phyloP scores from a whole-genome alignment of 2,113 vertebrate genomes.

The Archilochus colubris region DNA sequence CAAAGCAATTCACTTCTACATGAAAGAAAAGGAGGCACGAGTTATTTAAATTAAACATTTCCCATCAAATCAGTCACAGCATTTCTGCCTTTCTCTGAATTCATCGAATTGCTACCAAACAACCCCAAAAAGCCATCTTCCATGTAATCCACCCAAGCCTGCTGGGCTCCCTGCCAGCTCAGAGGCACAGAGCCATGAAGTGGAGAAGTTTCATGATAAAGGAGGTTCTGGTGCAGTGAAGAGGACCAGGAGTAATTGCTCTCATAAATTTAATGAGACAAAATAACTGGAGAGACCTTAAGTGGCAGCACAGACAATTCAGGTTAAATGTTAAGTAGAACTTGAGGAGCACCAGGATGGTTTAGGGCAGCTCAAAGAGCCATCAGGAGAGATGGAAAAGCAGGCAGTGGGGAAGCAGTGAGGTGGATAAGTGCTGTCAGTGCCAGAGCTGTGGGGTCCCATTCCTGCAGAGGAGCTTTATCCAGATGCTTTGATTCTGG shows the following conservation, averaged over 20 bases:
- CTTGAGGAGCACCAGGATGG: not conserved
- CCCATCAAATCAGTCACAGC: rapidly evolving
- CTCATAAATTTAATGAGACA: not conserved
- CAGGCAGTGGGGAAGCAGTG: not conserved
- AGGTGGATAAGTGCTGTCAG: not conserved
- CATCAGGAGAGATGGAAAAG: not conserved
- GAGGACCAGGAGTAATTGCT: not conserved
- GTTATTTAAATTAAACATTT: not conserved
- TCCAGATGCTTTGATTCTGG: not conserved
- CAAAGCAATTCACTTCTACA: not conserved
- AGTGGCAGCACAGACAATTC: not conserved
- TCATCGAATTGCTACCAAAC: not conserved
- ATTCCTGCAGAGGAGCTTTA: not conserved
- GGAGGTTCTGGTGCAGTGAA: not conserved
- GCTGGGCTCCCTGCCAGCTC: not conserved
- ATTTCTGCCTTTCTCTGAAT: not conserved
- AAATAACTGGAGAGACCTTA: not conserved
- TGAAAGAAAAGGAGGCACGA: not conserved
- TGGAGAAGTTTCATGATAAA: not conserved
- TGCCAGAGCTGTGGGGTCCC: rapidly evolving
- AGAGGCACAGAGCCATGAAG: not conserved
- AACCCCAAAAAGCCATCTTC: not conserved
- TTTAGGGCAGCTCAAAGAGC: not conserved
- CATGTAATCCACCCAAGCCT: not conserved
- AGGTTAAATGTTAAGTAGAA: not conserved